Conservation (phyloP, 2,113 vertebrate genomes). For the Pyxicephalus adspersus region DNA sequence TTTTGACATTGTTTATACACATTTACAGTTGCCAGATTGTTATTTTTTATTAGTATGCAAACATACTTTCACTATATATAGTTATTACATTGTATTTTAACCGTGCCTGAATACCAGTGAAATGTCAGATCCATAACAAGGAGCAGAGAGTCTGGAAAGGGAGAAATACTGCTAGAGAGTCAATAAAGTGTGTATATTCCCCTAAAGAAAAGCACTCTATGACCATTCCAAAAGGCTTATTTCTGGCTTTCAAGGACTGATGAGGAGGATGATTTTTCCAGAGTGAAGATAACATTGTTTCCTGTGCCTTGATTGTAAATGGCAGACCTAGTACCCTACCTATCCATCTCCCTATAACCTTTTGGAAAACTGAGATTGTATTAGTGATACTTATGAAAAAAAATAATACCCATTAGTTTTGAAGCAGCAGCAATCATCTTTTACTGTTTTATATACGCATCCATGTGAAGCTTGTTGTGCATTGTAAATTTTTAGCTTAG, state of each 20-base stretch:
- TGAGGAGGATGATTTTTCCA: background rate
- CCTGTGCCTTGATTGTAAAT: constrained; percentile 10
- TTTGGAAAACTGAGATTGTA: constrained; percentile 12
- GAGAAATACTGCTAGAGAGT: constrained; percentile 61
- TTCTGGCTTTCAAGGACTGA: constrained; percentile 45
- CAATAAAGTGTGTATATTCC: constrained; percentile 39
- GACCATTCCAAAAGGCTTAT: constrained; percentile 17
- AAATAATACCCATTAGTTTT: too few species aligned
- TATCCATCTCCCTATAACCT: constrained; percentile 4
- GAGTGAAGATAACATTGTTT: constrained; percentile 49
- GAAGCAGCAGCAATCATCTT: too few species aligned
- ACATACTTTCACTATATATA: constrained; percentile 71
- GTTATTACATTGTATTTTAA: constrained; percentile 69
- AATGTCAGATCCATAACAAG: constrained; percentile 68
- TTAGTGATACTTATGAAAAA: background rate
- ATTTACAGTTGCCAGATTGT: constrained; percentile 65
- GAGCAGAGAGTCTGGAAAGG: constrained; percentile 58
- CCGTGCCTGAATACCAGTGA: constrained; percentile 64
- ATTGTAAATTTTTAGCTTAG: too few species aligned
- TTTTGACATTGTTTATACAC: constrained; percentile 63
- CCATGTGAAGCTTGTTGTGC: too few species aligned
- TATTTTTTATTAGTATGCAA: constrained; percentile 72
- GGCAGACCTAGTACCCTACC: constrained; percentile 26
- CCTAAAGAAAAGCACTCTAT: background rate
- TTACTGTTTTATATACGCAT: too few species aligned